Percentiles rank a stretch among this genome's conserved stretches.
phyloP scores from a whole-genome alignment of 2,888 invertebrate species.

The Platycheirus rosarum region DNA sequence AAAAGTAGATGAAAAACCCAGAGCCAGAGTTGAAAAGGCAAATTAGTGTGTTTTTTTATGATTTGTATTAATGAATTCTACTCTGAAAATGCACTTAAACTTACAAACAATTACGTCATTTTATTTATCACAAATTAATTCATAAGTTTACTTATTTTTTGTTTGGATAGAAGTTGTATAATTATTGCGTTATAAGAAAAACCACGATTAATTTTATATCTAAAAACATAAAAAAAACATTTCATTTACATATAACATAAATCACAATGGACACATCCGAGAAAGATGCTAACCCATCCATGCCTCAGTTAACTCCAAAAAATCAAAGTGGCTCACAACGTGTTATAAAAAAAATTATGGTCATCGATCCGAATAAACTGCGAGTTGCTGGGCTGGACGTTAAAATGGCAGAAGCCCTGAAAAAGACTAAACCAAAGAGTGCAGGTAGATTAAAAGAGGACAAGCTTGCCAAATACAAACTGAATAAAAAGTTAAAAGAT shows the following conservation, averaged over 20 bases:
- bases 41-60: constrained; percentile 18
- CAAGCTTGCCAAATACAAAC: constrained; percentile 47
- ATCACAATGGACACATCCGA: constrained; percentile 39
- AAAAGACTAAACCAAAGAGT: constrained; percentile 66
- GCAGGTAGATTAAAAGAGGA: constrained; percentile 16
- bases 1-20: constrained; percentile 13
- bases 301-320: constrained; percentile 58
- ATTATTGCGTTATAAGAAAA: not conserved
- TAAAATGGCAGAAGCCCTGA: constrained; percentile 79
- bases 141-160: constrained; percentile 1
- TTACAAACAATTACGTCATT: not conserved
- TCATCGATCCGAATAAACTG: constrained; percentile 80
- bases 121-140: not conserved
- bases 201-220: too few relatives aligned
- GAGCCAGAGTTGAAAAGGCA: not conserved
- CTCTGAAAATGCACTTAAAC: constrained; percentile 2
- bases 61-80: constrained; percentile 15
- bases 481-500: constrained; percentile 46
- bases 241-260: not conserved
- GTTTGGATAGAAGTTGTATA: not conserved
- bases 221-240: too few relatives aligned
- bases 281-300: constrained; percentile 5
- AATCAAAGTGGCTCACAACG: constrained; percentile 74
- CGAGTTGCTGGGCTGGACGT: constrained; percentile 79
- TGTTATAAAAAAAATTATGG: constrained; percentile 78